Evolutionary conservation across 2,888 invertebrate genomes (phyloP).

Genomic region (Abrostola triplasia): DNA sequence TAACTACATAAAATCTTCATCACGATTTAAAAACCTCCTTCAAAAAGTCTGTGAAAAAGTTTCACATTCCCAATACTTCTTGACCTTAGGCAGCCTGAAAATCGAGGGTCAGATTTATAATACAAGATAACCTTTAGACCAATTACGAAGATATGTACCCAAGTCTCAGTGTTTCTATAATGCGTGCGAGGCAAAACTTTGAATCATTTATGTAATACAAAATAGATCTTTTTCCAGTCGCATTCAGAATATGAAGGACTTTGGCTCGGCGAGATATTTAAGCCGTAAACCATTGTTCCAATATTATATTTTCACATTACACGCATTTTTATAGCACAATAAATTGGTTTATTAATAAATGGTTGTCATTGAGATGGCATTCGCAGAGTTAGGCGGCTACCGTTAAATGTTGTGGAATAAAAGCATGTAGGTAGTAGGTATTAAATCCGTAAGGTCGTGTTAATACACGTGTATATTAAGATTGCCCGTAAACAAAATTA

Average conservation of each 20-base stretch:
- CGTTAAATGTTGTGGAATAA: constrained; percentile 7
- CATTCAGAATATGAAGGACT: constrained; percentile 15
- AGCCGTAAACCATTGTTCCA: constrained; percentile 27
- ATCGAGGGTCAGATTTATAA: constrained; percentile 3
- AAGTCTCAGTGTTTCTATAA: neutral
- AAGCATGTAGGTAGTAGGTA: neutral
- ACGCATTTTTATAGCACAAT: constrained; percentile 37
- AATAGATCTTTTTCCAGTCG: too few relatives aligned
- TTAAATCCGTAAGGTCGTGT: too few relatives aligned
- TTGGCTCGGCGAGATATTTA: constrained; percentile 32
- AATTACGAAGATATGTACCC: neutral
- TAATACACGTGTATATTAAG: neutral
- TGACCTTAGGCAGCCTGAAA: neutral
- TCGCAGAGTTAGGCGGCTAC: constrained; percentile 19
- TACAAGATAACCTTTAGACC: constrained; percentile 5
- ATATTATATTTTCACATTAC: constrained; percentile 34
- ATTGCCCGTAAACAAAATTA: constrained; percentile 14
- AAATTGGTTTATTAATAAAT: constrained; percentile 38
- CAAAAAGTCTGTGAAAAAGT: neutral
- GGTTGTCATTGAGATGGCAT: constrained; percentile 37
- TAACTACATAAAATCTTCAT: too few relatives aligned
- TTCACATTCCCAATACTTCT: neutral
- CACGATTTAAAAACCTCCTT: too few relatives aligned
- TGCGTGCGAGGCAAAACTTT: neutral
- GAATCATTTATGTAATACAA: too few relatives aligned